These are phyloP conservation scores for Opisthocomus hoazin DNA, from an alignment of 2,113 vertebrate genomes.

Conservation along the genomic window DNA sequence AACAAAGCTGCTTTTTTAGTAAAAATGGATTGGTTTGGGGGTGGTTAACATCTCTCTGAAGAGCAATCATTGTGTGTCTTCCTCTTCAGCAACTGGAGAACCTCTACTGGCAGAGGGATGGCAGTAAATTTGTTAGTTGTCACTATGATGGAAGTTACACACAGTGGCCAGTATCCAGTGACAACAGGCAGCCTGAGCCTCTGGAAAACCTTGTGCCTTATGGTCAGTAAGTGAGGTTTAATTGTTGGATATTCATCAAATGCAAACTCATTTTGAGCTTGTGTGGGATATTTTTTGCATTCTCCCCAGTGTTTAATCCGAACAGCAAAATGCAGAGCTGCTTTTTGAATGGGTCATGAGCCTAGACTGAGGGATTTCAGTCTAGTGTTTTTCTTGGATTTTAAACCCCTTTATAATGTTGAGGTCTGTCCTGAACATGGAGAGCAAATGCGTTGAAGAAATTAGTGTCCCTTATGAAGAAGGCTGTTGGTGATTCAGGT, in stretches of 20 bases:
- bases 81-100: conserved; percentile 87
- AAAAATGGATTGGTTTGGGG: not conserved
- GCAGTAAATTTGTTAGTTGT: conserved; percentile 85
- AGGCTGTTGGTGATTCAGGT: not conserved
- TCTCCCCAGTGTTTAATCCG: not conserved
- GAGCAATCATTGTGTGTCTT: not conserved
- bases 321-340: not conserved
- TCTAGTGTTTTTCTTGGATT: not conserved
- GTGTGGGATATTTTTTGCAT: not conserved
- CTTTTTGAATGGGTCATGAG: not conserved
- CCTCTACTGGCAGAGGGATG: conserved; percentile 89
- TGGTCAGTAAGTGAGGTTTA: conserved; percentile 76
- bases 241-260: not conserved
- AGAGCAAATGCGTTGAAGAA: not conserved
- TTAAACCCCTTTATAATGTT: not conserved
- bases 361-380: not conserved
- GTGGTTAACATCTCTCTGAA: not conserved
- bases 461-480: not conserved
- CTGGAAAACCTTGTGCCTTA: conserved; percentile 87
- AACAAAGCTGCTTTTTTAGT: not conserved
- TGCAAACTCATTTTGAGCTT: not conserved
- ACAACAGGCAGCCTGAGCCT: conserved; percentile 72
- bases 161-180: conserved; percentile 79
- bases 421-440: not conserved
- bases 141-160: conserved; percentile 92